Base-by-base conservation (phyloP, 2,797 vertebrate genomes). In the Bovichtus variegatus region DNA sequence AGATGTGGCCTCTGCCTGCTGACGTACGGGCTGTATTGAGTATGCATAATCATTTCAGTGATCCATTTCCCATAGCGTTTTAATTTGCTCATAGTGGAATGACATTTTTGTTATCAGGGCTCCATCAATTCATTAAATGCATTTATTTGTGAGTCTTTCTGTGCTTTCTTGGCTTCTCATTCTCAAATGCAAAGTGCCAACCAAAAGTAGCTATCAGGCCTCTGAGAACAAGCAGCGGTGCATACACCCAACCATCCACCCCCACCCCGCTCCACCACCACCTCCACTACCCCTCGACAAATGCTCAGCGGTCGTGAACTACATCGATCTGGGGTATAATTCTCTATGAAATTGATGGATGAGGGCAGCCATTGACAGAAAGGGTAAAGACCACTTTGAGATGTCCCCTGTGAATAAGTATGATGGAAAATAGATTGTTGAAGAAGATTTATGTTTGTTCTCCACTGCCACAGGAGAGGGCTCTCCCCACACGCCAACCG, bases 281-380 rank as follows among this genome's bases (percentile, higher is more conserved):
- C 11, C 23, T 70, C 82, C 80, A 73, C 87, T 81, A 73, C 73
- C 93, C 92, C 94, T 93, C 91, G 93, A 92, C 93, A 92, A 94
- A 94, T 91, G 91, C 93, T 94, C 90, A 89, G 92, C 94, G 94
- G 94, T 96, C 95, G 93, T 95, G 96, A 97, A 96, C 96, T 94
- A 94, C 95, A 96, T 98, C 93, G 96, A 97, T 97, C 96, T 92
- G 87, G 94, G 90, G 94, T 95, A 96, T 97, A 96, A 97, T 97
- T 98, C 96, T 96, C 96, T 96, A 97, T 97, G 94, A 96, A 97
- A 96, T 93, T 96, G 96, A 97, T 97, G 96, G 95, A 97, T 96
- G 95, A 94, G 96, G 95, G 94, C 95, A 95, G 82, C 92, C 94
- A 96, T 96, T 97, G 97, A 97, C 96, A 97, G 94, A 94, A 95